Conservation (phyloP, 2,797 vertebrate genomes). For the Steatocranus sp. region DNA sequence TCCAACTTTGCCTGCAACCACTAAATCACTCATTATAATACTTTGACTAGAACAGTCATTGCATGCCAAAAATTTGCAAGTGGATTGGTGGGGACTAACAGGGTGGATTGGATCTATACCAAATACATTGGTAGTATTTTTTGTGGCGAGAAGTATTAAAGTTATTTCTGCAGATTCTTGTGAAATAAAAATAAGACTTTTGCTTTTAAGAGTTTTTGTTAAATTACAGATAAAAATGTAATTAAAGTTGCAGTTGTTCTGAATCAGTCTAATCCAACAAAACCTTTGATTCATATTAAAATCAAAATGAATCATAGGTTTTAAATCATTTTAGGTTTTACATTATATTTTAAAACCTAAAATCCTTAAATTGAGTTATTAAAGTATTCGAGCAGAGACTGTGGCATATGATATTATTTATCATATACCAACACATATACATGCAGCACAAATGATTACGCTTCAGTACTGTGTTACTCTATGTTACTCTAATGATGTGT, state of each 20-base stretch:
- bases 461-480: not conserved
- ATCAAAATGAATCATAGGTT: too few relatives aligned
- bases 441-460: not conserved
- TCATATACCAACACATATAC: not conserved
- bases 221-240: not conserved
- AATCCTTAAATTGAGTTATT: not conserved
- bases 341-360: not conserved
- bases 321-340: too few relatives aligned
- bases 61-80: not conserved
- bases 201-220: not conserved
- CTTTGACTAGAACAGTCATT: not conserved
- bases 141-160: not conserved
- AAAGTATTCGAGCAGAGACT: rapidly evolving
- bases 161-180: not conserved
- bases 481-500: not conserved
- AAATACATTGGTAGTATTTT: not conserved
- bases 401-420: not conserved
- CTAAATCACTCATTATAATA: not conserved
- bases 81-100: not conserved
- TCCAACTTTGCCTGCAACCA: not conserved
- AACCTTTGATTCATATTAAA: not conserved
- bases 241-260: not conserved
- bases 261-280: not conserved
- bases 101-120: not conserved
- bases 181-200: not conserved